phyloP scores from a whole-genome alignment of 2,888 invertebrate species.

The Spicauda simplicius region DNA sequence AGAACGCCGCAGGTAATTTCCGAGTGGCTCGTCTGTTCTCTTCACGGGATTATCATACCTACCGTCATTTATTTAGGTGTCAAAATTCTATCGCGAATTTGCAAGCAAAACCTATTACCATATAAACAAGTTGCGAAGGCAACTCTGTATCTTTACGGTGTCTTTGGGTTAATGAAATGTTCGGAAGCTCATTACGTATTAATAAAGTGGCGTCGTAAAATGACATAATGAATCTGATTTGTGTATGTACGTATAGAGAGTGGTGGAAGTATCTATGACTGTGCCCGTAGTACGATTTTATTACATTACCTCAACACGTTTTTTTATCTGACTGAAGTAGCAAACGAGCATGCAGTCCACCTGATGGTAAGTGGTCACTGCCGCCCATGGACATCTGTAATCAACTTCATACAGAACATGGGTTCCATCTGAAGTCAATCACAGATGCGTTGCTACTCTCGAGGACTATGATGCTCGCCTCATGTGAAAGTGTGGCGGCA shows the following conservation, averaged over 20 bases:
- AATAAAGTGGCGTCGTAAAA: conserved; percentile 12
- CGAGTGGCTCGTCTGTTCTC: background rate
- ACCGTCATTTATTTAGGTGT: background rate
- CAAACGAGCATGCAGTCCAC: too few species aligned
- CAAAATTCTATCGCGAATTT: conserved; percentile 31
- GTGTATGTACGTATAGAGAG: background rate
- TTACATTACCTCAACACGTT: too few species aligned
- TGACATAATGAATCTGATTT: conserved; percentile 9
- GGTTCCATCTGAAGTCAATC: too few species aligned
- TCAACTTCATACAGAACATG: too few species aligned
- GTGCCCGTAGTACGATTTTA: too few species aligned
- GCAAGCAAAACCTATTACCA: conserved; percentile 60
- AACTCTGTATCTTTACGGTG: conserved; percentile 49
- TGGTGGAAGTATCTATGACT: background rate
- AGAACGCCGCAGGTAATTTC: conserved; percentile 26
- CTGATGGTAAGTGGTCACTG: too few species aligned
- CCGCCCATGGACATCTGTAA: too few species aligned
- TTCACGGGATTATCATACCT: background rate
- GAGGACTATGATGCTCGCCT: too few species aligned
- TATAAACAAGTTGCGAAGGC: conserved; percentile 60
- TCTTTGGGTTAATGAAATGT: conserved; percentile 55
- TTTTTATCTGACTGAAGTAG: too few species aligned
- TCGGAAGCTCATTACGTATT: conserved; percentile 43
- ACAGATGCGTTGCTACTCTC: too few species aligned
- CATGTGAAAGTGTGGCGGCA: too few species aligned